Conservation (phyloP, 1,140 invertebrate species). For the Neuroterus valhalla region DNA sequence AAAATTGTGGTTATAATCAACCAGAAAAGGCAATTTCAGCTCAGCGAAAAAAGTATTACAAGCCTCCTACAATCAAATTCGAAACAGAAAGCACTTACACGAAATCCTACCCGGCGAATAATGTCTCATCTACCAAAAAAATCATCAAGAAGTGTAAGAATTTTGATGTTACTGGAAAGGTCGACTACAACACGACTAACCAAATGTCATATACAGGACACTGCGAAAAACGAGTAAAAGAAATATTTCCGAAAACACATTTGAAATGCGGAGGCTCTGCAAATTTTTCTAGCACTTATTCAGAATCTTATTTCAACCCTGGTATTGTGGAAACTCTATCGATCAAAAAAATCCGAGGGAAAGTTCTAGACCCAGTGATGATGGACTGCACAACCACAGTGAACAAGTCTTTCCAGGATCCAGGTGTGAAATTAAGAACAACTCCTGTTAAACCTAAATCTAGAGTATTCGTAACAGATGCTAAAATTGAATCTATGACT, state of each 20-base stretch:
- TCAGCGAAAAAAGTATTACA: slow-evolving; percentile 13
- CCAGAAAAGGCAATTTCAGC: slow-evolving; percentile 31
- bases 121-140: not conserved
- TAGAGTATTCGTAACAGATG: slow-evolving; percentile 18
- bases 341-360: slow-evolving; percentile 19
- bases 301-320: slow-evolving; percentile 42
- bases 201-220: slow-evolving; percentile 43
- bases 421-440: slow-evolving; percentile 22
- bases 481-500: slow-evolving; percentile 40
- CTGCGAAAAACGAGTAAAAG: slow-evolving; percentile 19
- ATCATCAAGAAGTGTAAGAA: slow-evolving; percentile 3
- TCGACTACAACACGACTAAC: slow-evolving; percentile 38
- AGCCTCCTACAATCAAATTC: slow-evolving; percentile 22
- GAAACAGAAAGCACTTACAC: slow-evolving; percentile 38
- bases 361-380: slow-evolving; percentile 30
- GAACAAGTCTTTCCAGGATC: slow-evolving; percentile 37
- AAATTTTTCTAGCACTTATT: slow-evolving; percentile 38
- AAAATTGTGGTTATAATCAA: slow-evolving; percentile 36
- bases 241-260: slow-evolving; percentile 38
- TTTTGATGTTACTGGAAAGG: slow-evolving; percentile 32
- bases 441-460: not conserved
- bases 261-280: slow-evolving; percentile 33
- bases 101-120: slow-evolving; percentile 33
- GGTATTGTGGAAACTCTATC: slow-evolving; percentile 29
- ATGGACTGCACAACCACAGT: slow-evolving; percentile 41